A percentile compares a stretch with the other conserved stretches of the same genome.
These are phyloP conservation scores for Cheilosia impressa DNA, from an alignment of 2,888 invertebrate species.

Conservation along the genomic window DNA sequence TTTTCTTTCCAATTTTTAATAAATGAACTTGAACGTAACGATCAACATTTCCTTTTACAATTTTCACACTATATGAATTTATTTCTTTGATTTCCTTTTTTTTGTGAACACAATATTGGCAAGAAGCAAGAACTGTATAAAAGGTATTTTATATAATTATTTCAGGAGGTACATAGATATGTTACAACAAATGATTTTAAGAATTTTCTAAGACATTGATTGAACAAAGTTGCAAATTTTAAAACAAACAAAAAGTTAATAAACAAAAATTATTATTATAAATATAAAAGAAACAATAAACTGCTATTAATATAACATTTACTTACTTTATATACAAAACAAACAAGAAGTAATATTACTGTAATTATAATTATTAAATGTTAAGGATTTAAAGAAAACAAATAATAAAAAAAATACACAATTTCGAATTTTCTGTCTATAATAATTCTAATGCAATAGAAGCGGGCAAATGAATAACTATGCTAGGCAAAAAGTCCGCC, in stretches of 20 bases:
- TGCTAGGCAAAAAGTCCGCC: too few species aligned
- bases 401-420: constrained; percentile 55
- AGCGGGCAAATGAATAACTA: too few species aligned
- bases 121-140: constrained; percentile 50
- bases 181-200: constrained; percentile 6
- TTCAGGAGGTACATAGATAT: constrained; percentile 21
- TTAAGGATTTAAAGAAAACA: constrained; percentile 72
- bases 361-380: constrained; percentile 71
- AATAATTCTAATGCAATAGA: too few species aligned
- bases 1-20: constrained; percentile 27
- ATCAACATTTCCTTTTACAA: constrained; percentile 18
- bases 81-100: constrained; percentile 24
- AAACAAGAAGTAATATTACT: constrained; percentile 58
- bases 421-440: background rate
- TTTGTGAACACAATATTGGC: constrained; percentile 42
- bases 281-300: constrained; percentile 48
- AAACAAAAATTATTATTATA: constrained; percentile 58
- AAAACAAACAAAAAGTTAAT: constrained; percentile 72
- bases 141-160: constrained; percentile 24
- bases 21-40: constrained; percentile 40
- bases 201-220: constrained; percentile 22
- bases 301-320: constrained; percentile 72
- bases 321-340: constrained; percentile 73
- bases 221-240: constrained; percentile 52
- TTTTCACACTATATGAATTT: constrained; percentile 32